Percentiles rank a stretch among this genome's conserved stretches.
These are phyloP conservation scores for Dicaeum eximium DNA, from an alignment of 2,113 vertebrate genomes.

Conservation along the genomic window DNA sequence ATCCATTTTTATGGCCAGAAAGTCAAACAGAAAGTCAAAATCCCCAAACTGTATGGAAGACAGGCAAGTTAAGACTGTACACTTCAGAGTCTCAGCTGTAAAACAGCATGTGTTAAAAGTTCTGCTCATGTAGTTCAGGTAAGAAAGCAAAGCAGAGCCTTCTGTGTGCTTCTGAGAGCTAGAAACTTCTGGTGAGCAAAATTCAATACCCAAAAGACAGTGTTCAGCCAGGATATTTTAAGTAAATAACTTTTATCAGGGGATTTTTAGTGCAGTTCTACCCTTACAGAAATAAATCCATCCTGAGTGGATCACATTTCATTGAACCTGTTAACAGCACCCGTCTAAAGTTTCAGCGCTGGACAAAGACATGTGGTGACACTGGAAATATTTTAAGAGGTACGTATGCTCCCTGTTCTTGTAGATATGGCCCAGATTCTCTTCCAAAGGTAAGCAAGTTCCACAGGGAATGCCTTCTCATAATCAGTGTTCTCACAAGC, in stretches of 20 bases:
- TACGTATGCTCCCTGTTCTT: not conserved
- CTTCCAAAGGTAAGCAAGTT: not conserved
- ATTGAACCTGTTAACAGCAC: slow-evolving; percentile 14
- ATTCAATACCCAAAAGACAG: slow-evolving; percentile 6
- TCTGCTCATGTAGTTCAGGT: not conserved
- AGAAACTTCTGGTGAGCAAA: not conserved
- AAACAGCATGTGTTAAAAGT: not conserved
- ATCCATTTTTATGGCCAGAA: not conserved
- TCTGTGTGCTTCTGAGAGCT: not conserved
- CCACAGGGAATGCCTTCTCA: not conserved
- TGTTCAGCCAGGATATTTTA: slow-evolving; percentile 4
- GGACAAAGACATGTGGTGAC: slow-evolving; percentile 22
- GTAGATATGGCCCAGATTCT: not conserved
- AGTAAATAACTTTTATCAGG: slow-evolving; percentile 38
- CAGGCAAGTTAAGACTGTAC: not conserved
- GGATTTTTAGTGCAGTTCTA: slow-evolving; percentile 7
- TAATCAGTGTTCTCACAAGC: not conserved
- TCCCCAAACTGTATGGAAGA: not conserved
- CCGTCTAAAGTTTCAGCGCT: slow-evolving; percentile 4
- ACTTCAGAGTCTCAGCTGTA: not conserved
- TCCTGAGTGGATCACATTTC: slow-evolving; percentile 12
- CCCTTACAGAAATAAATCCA: slow-evolving; percentile 33
- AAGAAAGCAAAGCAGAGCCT: not conserved
- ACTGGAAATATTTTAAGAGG: not conserved
- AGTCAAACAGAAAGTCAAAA: not conserved